Conservation (phyloP, 2,888 invertebrate species). For the Coecobrya sp. region DNA sequence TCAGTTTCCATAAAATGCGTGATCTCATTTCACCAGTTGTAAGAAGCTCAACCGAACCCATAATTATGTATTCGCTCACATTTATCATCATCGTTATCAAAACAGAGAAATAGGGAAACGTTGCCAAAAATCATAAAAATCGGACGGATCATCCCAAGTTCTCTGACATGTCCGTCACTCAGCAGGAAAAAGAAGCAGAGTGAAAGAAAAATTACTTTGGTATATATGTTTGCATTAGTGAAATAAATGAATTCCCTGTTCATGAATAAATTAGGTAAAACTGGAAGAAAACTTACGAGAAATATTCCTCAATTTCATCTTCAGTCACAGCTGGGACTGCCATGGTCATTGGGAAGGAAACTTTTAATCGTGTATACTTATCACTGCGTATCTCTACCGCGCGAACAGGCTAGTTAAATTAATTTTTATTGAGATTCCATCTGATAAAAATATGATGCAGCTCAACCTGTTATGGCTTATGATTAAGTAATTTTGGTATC, state of each 20-base stretch:
- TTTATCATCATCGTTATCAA: conserved; percentile 38
- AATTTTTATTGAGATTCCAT: neutral
- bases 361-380: neutral
- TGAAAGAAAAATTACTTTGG: neutral
- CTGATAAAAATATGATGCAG: neutral
- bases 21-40: conserved; percentile 30
- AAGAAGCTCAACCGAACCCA: neutral
- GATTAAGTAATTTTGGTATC: neutral
- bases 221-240: neutral
- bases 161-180: neutral
- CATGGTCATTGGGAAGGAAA: conserved; percentile 61
- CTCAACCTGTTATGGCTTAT: neutral
- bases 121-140: conserved; percentile 75
- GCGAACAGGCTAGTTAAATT: neutral
- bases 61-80: neutral
- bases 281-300: conserved; percentile 64
- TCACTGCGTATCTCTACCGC: neutral
- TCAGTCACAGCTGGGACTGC: conserved; percentile 62
- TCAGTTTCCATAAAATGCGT: neutral
- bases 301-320: conserved; percentile 65
- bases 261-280: neutral
- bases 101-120: neutral
- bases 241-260: conserved; percentile 1
- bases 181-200: conserved; percentile 1
- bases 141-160: conserved; percentile 23